These are phyloP conservation scores for Acanthochromis polyacanthus DNA, from an alignment of 2,113 vertebrate species.

Conservation along the genomic window DNA sequence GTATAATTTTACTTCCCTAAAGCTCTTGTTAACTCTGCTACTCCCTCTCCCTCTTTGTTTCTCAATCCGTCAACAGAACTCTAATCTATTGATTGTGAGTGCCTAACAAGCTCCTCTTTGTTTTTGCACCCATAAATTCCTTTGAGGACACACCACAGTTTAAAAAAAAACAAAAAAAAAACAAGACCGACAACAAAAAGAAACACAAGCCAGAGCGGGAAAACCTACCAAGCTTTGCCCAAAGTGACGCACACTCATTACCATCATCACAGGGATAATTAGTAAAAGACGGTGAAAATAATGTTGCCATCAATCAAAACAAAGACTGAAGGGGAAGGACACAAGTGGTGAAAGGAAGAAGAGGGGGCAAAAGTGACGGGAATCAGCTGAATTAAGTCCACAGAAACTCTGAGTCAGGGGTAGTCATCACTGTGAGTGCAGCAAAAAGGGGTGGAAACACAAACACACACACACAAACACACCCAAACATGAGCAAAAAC, in stretches of 20 bases:
- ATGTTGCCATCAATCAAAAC: conserved; percentile 54
- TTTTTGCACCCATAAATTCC: conserved; percentile 84
- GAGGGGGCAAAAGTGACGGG: conserved; percentile 45
- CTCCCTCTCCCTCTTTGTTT: conserved; percentile 33
- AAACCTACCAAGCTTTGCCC: conserved; percentile 58
- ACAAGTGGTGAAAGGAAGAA: conserved; percentile 38
- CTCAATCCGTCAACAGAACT: conserved; percentile 61
- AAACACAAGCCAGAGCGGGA: conserved; percentile 55
- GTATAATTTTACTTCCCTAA: conserved; percentile 26
- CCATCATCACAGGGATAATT: conserved; percentile 72
- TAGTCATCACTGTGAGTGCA: conserved; percentile 7
- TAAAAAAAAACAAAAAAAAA: conserved; percentile 29
- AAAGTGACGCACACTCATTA: conserved; percentile 74
- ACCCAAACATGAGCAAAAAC: not conserved
- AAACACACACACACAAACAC: conserved; percentile 1
- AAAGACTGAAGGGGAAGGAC: conserved; percentile 35
- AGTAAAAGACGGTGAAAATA: conserved; percentile 63
- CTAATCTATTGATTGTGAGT: conserved; percentile 86
- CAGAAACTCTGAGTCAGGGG: conserved; percentile 66
- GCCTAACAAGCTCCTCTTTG: conserved; percentile 90
- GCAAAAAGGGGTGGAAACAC: conserved; percentile 30
- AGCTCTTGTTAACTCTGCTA: conserved; percentile 29
- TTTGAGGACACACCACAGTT: conserved; percentile 67
- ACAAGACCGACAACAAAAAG: conserved; percentile 29
- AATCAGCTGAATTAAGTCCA: conserved; percentile 56